Evolutionary conservation across 2,888 invertebrate species (phyloP).

Genomic region (Lycocerus yunnanus): DNA sequence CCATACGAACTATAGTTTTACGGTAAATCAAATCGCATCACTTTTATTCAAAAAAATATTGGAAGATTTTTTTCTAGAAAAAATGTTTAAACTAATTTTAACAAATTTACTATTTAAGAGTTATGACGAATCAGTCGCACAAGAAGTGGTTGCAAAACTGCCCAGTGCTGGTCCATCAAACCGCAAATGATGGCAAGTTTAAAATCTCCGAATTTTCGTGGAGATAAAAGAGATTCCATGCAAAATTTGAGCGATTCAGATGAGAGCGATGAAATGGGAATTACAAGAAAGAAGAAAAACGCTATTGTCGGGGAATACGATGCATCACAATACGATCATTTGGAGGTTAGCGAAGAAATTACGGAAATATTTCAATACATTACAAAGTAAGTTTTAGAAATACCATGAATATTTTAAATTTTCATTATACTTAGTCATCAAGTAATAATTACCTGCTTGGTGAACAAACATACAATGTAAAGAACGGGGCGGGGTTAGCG

Average conservation of each 20-base stretch:
- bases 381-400: conserved; percentile 64
- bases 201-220: conserved; percentile 29
- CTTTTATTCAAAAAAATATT: too few relatives aligned
- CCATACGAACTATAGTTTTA: too few relatives aligned
- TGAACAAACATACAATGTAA: not conserved
- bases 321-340: conserved; percentile 80
- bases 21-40: too few relatives aligned
- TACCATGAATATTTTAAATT: not conserved
- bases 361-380: conserved; percentile 94
- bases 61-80: not conserved
- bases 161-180: conserved; percentile 42
- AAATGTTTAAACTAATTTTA: not conserved
- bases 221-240: conserved; percentile 18
- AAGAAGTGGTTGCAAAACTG: conserved; percentile 5
- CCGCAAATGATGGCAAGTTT: conserved; percentile 37
- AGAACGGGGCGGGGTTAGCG: not conserved
- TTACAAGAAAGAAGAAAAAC: conserved; percentile 36
- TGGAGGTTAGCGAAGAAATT: conserved; percentile 81
- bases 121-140: not conserved
- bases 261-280: conserved; percentile 37
- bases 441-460: not conserved
- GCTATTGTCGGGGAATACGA: conserved; percentile 68
- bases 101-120: not conserved
- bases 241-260: conserved; percentile 47
- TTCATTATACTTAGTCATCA: not conserved